Evolutionary conservation across 2,113 vertebrate genomes (phyloP).

Genomic region (Lethenteron camtschaticum): DNA sequence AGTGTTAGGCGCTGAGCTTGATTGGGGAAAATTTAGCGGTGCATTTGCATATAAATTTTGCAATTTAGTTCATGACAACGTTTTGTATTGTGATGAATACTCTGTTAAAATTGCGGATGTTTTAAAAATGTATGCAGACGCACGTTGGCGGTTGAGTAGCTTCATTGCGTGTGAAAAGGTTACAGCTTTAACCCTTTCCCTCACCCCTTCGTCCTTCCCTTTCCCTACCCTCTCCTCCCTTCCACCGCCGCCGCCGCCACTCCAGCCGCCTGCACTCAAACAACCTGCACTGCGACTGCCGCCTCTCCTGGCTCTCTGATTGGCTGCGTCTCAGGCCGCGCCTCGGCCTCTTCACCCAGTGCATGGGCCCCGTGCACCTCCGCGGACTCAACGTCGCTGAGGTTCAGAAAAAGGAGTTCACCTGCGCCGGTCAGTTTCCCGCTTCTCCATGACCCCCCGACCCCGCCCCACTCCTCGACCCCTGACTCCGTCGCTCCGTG

Average conservation of each 20-base stretch:
- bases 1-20: too few species aligned
- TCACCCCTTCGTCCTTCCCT: too few species aligned
- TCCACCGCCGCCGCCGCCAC: conserved; percentile 5
- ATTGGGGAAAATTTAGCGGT: too few species aligned
- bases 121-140: too few species aligned
- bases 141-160: too few species aligned
- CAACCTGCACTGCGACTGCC: conserved; percentile 82
- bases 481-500: too few species aligned
- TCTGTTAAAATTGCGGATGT: too few species aligned
- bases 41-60: too few species aligned
- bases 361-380: conserved; percentile 73
- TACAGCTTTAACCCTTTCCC: too few species aligned
- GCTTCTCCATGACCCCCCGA: not conserved
- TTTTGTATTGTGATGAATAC: too few species aligned
- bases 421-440: conserved; percentile 49
- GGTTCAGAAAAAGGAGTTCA: conserved; percentile 84
- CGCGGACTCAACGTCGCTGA: conserved; percentile 79
- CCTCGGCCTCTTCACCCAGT: conserved; percentile 85
- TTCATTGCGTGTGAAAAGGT: too few species aligned
- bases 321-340: conserved; percentile 72
- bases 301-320: conserved; percentile 89
- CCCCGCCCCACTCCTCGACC: not conserved
- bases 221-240: not conserved
- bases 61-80: too few species aligned
- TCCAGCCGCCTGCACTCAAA: conserved; percentile 81